Conservation (phyloP, 37 sponge, comb jelly and placozoan genomes). For the Halisarca cf. caerulea region DNA sequence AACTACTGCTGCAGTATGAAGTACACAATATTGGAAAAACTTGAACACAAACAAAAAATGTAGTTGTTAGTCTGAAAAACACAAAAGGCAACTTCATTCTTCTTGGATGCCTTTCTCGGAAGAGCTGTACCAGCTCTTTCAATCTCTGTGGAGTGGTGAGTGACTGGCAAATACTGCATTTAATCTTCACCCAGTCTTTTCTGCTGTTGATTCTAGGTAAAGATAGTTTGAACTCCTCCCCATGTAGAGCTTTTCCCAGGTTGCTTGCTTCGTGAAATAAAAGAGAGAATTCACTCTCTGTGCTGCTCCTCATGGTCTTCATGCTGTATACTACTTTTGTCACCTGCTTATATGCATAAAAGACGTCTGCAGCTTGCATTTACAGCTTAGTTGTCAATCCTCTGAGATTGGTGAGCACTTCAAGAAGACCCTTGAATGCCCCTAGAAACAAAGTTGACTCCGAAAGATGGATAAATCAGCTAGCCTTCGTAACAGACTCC, state of each 20-base stretch:
- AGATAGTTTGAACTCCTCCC: constrained; percentile 12
- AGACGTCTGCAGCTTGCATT: constrained; percentile 44
- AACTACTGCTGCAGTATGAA: no score
- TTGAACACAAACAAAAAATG: no score
- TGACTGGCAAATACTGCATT: constrained; percentile 1
- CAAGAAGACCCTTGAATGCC: constrained; percentile 38
- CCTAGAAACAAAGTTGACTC: no score
- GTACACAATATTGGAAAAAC: no score
- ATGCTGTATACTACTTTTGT: background rate
- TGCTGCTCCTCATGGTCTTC: constrained; percentile 16
- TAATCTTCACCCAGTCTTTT: no score
- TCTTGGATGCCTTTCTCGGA: background rate
- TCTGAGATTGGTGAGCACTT: constrained; percentile 21
- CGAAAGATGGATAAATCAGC: no score
- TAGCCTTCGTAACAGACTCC: no score
- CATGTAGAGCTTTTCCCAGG: constrained; percentile 30
- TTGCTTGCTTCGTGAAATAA: background rate
- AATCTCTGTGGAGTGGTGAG: background rate
- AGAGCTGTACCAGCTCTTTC: background rate
- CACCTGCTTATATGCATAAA: constrained; percentile 45
- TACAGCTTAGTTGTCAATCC: constrained; percentile 44
- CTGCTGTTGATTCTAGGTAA: constrained; percentile 35
- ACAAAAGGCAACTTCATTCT: no score
- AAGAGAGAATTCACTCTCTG: constrained; percentile 15
- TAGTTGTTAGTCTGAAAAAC: no score